Conservation (phyloP, 2,113 vertebrate species). For the Morone saxatilis region DNA sequence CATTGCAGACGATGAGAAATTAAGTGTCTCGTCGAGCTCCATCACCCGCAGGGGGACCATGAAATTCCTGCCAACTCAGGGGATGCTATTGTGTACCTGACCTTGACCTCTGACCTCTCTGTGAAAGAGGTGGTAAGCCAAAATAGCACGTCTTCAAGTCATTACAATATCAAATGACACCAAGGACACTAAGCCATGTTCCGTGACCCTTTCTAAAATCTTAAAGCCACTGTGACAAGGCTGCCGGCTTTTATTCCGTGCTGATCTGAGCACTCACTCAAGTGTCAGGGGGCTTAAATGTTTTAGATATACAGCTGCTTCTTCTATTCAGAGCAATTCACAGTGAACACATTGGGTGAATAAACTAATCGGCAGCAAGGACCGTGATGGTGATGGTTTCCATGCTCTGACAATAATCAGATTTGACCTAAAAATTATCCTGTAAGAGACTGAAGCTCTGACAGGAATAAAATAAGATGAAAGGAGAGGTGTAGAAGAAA, state of each 20-base stretch:
- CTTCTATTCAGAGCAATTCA: not conserved
- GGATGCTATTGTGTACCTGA: constrained; percentile 21
- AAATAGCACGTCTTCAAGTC: constrained; percentile 9
- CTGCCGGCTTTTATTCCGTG: not conserved
- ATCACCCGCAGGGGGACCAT: constrained; percentile 9
- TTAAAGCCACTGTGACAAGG: not conserved
- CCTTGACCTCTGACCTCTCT: constrained; percentile 49
- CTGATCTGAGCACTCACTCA: not conserved
- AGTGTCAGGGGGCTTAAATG: not conserved
- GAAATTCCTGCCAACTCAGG: constrained; percentile 16
- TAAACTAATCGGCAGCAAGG: not conserved
- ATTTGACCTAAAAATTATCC: not conserved
- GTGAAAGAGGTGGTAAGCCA: not conserved
- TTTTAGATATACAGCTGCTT: not conserved
- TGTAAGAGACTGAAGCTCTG: not conserved
- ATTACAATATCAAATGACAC: constrained; percentile 37
- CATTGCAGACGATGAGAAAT: not conserved
- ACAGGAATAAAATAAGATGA: not conserved
- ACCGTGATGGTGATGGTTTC: not conserved
- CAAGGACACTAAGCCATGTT: constrained; percentile 2
- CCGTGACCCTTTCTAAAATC: not conserved
- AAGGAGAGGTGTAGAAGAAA: not conserved
- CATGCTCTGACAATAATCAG: not conserved
- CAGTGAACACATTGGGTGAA: not conserved
- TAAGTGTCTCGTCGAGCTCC: not conserved